These are phyloP conservation scores for Phrynocephalus forsythii DNA, from an alignment of 2,797 vertebrate genomes.

Conservation along the genomic window DNA sequence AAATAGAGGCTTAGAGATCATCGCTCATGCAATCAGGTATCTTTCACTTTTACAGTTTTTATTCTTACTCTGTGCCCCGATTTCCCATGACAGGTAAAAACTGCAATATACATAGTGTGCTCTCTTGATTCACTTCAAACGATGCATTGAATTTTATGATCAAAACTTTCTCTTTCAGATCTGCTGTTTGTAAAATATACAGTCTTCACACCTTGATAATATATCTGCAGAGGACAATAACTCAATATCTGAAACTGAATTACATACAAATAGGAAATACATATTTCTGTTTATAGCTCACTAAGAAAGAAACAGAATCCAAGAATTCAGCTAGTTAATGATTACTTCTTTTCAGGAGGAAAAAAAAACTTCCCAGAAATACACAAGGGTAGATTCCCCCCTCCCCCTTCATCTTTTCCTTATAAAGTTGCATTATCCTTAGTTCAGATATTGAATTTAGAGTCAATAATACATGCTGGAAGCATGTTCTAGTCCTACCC, in stretches of 20 bases:
- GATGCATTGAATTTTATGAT: conserved; percentile 53
- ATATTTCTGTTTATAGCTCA: conserved; percentile 60
- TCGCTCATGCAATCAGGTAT: conserved; percentile 21
- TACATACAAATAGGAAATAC: conserved; percentile 42
- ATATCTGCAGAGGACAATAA: conserved; percentile 53
- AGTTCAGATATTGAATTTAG: neutral
- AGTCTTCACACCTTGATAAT: conserved; percentile 50
- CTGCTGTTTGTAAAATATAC: conserved; percentile 47
- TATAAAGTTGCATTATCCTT: conserved; percentile 45
- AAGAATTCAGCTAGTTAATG: conserved; percentile 7
- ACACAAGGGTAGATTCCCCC: conserved; percentile 32
- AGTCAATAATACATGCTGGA: too few relatives aligned
- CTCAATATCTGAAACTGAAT: conserved; percentile 59
- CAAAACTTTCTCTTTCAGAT: conserved; percentile 43
- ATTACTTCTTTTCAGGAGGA: conserved; percentile 47
- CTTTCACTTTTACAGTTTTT: neutral
- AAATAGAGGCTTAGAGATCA: conserved; percentile 40
- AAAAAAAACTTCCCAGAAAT: conserved; percentile 31
- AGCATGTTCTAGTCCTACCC: too few relatives aligned
- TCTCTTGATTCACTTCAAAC: conserved; percentile 52
- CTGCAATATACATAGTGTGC: neutral
- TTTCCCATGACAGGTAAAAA: conserved; percentile 21
- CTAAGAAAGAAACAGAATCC: conserved; percentile 46
- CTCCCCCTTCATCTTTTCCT: conserved; percentile 44
- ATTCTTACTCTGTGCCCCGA: neutral